Evolutionary conservation across 2,888 invertebrate species (phyloP).

Genomic region (Malacosoma neustria): DNA sequence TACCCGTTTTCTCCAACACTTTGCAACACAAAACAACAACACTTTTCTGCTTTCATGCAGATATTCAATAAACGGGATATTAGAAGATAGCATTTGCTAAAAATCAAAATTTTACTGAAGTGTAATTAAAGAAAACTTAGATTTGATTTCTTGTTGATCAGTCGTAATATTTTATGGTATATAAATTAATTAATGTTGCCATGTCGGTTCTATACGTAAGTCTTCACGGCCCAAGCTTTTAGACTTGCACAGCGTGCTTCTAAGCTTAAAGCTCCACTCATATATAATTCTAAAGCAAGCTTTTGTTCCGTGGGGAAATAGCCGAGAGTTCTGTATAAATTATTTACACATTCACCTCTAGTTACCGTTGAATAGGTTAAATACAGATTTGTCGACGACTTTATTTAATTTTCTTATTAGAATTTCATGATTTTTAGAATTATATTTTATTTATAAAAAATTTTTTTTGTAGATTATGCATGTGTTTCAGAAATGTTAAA

Average conservation of each 20-base stretch:
- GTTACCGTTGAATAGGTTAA: slow-evolving; percentile 41
- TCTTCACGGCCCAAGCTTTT: slow-evolving; percentile 56
- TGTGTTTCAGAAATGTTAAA: no score
- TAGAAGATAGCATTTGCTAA: no score
- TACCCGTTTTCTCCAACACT: no score
- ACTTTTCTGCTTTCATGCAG: no score
- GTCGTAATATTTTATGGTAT: background rate
- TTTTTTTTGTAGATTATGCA: no score
- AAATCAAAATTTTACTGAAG: no score
- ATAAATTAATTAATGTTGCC: background rate
- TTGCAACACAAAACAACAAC: no score
- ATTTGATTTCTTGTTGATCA: no score
- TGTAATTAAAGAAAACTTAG: no score
- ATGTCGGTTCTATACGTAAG: slow-evolving; percentile 27
- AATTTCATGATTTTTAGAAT: background rate
- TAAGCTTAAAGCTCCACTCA: slow-evolving; percentile 73
- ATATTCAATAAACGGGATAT: no score
- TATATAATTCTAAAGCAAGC: slow-evolving; percentile 71
- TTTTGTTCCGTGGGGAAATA: slow-evolving; percentile 70
- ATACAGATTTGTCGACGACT: slow-evolving; percentile 31
- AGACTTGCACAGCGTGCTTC: slow-evolving; percentile 70
- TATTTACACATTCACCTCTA: slow-evolving; percentile 46
- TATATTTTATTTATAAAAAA: no score
- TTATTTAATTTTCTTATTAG: slow-evolving; percentile 21
- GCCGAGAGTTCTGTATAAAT: slow-evolving; percentile 63